These are phyloP conservation scores for Caenorhabditis sinica DNA, from an alignment of 2,888 invertebrate species.

Conservation along the genomic window DNA sequence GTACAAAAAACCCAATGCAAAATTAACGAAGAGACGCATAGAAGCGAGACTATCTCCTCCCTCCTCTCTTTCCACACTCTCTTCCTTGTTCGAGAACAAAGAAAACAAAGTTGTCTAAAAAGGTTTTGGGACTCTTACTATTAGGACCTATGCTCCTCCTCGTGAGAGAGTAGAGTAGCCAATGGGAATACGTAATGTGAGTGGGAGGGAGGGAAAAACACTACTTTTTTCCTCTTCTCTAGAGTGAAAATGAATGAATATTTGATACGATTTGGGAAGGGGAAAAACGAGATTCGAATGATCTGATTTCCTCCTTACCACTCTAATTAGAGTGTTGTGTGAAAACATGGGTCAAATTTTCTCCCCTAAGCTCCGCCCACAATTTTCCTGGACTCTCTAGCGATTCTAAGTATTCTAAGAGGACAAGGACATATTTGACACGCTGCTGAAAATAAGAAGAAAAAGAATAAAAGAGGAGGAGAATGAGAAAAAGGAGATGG, in stretches of 20 bases:
- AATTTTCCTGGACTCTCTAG: slow-evolving; percentile 16
- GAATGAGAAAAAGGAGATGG: too few relatives aligned
- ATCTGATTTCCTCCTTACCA: background rate
- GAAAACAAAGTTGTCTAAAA: background rate
- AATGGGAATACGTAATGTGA: slow-evolving; percentile 59
- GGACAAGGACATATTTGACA: too few relatives aligned
- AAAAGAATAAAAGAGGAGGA: too few relatives aligned
- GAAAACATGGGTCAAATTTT: slow-evolving; percentile 35
- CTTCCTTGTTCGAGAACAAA: background rate
- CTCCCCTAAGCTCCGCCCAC: background rate
- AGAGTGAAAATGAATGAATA: slow-evolving; percentile 47
- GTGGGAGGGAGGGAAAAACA: slow-evolving; percentile 28
- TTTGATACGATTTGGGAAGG: slow-evolving; percentile 44
- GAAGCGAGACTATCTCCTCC: too few relatives aligned
- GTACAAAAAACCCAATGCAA: too few relatives aligned
- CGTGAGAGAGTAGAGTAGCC: slow-evolving; percentile 13
- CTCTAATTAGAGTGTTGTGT: background rate
- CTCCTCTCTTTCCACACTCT: too few relatives aligned
- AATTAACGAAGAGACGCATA: too few relatives aligned
- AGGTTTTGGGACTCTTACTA: background rate
- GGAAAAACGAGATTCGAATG: background rate
- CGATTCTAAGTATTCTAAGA: background rate
- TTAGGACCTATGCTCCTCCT: too few relatives aligned
- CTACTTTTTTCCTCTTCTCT: slow-evolving; percentile 1
- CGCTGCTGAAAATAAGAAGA: background rate